Percentiles rank a stretch among this genome's conserved stretches.
Conservation (phyloP, 2,797 vertebrate genomes). For the Cuniculus paca region DNA sequence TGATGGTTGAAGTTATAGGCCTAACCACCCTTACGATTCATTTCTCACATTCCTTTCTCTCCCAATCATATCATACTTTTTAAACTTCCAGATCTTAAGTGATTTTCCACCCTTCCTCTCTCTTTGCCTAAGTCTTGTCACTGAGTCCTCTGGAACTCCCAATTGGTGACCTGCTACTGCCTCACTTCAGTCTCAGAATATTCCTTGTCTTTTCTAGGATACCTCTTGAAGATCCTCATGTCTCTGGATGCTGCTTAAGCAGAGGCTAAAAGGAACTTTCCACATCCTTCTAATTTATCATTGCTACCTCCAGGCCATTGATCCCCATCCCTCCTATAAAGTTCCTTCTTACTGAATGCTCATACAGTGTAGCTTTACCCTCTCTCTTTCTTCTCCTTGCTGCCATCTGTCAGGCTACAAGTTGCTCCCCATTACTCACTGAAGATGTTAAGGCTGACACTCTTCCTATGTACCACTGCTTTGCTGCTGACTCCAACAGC, state of each 20-base stretch:
- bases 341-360: not conserved
- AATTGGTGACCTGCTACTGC: not conserved
- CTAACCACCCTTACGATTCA: not conserved
- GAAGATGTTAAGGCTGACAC: not conserved
- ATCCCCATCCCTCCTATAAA: not conserved
- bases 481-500: rapidly evolving
- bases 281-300: not conserved
- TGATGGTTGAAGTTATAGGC: not conserved
- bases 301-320: not conserved
- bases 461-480: not conserved
- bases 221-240: not conserved
- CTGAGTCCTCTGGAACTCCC: not conserved
- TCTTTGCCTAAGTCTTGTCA: not conserved
- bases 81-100: not conserved
- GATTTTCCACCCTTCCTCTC: not conserved
- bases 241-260: not conserved
- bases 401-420: not conserved
- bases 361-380: not conserved
- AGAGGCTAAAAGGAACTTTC: not conserved
- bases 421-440: not conserved
- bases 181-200: not conserved
- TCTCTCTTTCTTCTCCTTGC: not conserved
- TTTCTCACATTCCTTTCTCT: not conserved
- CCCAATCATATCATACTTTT: not conserved
- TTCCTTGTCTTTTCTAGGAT: not conserved